A percentile compares a stretch with the other conserved stretches of the same genome.
Evolutionary conservation across 2,888 invertebrate species (phyloP).

Genomic region (Cephus pulcher): DNA sequence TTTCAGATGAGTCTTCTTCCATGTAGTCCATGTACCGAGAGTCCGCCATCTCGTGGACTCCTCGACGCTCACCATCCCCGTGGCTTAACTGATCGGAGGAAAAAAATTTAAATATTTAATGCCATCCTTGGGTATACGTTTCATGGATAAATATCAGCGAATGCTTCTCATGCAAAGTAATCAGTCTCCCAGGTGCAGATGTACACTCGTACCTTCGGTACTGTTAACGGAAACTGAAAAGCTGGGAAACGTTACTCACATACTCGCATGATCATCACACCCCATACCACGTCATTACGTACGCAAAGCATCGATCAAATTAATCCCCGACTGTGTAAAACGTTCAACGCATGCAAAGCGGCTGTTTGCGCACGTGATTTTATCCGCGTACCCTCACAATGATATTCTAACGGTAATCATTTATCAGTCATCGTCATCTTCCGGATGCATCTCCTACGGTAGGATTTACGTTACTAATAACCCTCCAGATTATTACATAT

Average conservation of each 20-base stretch:
- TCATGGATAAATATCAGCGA: neutral
- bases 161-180: neutral
- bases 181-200: neutral
- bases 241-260: conserved; percentile 25
- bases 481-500: neutral
- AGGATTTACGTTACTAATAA: neutral
- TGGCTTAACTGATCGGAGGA: neutral
- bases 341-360: conserved; percentile 42
- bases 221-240: neutral
- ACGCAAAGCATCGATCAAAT: conserved; percentile 54
- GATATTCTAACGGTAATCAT: conserved; percentile 26
- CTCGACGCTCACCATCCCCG: neutral
- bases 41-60: neutral
- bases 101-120: neutral
- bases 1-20: neutral
- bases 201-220: neutral
- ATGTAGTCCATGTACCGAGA: neutral
- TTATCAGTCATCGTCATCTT: conserved; percentile 34
- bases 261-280: conserved; percentile 25
- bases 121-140: neutral
- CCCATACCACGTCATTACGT: conserved; percentile 30
- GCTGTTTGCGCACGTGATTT: conserved; percentile 46
- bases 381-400: conserved; percentile 30
- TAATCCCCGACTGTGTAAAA: conserved; percentile 42
- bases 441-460: conserved; percentile 1